Conservation (phyloP, 2,797 vertebrate genomes). For the Ispidina picta region DNA sequence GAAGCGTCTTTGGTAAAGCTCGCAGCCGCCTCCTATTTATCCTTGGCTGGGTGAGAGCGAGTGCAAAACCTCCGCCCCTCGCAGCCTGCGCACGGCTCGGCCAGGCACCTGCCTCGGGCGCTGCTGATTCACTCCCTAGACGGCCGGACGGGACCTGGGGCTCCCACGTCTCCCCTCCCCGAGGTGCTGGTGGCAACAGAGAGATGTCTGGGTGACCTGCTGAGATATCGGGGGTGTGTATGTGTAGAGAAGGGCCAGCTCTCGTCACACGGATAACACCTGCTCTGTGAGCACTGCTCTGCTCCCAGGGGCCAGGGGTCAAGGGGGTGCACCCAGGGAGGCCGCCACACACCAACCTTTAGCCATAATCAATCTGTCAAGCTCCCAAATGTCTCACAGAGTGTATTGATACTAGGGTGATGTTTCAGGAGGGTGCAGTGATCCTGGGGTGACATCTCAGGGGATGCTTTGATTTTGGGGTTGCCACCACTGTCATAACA, state of each 20-base stretch:
- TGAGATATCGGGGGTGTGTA: not conserved
- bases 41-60: conserved; percentile 16
- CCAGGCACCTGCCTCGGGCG: conserved; percentile 57
- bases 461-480: too few relatives aligned
- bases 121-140: conserved; percentile 50
- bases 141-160: not conserved
- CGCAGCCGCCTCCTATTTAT: conserved; percentile 65
- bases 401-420: not conserved
- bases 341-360: not conserved
- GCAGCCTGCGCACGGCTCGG: conserved; percentile 52
- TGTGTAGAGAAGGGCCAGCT: not conserved
- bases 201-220: not conserved
- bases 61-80: conserved; percentile 64
- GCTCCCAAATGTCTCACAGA: not conserved
- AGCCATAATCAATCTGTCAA: not conserved
- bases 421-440: too few relatives aligned
- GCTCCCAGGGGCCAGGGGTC: rapidly evolving
- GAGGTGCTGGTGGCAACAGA: not conserved
- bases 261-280: not conserved
- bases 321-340: not conserved
- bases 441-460: not conserved
- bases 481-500: not conserved
- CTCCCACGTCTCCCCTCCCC: not conserved
- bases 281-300: not conserved
- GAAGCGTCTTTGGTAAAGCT: not conserved